Evolutionary conservation across 2,797 vertebrate genomes (phyloP), one percentile per base, ranked within the genome.

Genomic region (Dermochelys coriacea): DNA sequence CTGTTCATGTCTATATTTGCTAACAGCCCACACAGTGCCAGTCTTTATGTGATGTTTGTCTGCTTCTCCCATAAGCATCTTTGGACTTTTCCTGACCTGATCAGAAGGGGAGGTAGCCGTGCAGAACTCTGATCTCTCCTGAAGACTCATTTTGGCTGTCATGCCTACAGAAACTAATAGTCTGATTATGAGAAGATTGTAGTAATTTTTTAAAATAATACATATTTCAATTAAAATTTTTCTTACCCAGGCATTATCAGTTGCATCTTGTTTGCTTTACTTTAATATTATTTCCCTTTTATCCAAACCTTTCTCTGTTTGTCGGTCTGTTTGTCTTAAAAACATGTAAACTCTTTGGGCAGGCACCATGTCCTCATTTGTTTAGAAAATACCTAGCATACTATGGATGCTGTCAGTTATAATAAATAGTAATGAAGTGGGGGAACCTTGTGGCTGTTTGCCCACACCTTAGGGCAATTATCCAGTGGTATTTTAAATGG

Each of bases 281-380:
- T 68, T 68, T 8, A 59, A 8, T 68, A 37, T 68, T 68, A 19
- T n/a, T 37, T 68, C 7, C 0, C 77, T 78, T 9, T 47, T 21
- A 1, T 23, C n/a, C 29, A 37, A 0, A 5, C 0, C 4, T 0
- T 0, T 14, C n/a, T 21, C 34, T 41, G 16, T 27, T 59, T 31
- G 61, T 37, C 57, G 0, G 0, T 0, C 2, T 2, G 0, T 11
- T 54, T 23, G 2, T 75, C 34, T 23, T 64, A 19, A 19, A 79
- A 55, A 0, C n/a, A 4, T 0, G 0, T 4, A 5, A 4, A 21
- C 1, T n/a, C 80, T 61, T 57, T 0, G 3, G 50, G 15, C 18
- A 25, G 59, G 50, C 34, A 12, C 6, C 55, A 16, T 31, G 6
- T 3, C 52, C 29, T 10, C 14, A 21, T 5, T 0, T 0, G 5